These are phyloP conservation scores for Brenthis hecate DNA, from an alignment of 2,888 invertebrate species.

Conservation along the genomic window DNA sequence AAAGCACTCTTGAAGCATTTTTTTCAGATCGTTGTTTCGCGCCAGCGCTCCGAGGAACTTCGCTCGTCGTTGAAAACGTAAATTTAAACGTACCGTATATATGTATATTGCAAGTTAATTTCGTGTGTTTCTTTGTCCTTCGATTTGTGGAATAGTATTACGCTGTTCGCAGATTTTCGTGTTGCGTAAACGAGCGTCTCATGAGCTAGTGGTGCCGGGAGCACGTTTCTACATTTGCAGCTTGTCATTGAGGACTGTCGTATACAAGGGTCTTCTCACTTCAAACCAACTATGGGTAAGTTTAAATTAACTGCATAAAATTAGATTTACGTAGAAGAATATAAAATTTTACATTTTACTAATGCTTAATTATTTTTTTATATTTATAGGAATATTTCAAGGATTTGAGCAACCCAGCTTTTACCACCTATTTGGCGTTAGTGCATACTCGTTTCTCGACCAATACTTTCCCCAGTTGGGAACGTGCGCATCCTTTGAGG, in stretches of 20 bases:
- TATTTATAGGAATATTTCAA: constrained; percentile 87
- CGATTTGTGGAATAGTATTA: constrained; percentile 38
- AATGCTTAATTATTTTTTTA: constrained; percentile 5
- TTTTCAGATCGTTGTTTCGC: constrained; percentile 70
- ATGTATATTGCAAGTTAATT: constrained; percentile 44
- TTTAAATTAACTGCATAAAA: constrained; percentile 3
- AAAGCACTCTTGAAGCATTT: constrained; percentile 67
- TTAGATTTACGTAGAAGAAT: neutral
- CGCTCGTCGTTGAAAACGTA: constrained; percentile 68
- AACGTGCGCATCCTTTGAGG: constrained; percentile 98
- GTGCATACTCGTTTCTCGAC: constrained; percentile 99
- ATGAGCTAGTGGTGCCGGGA: constrained; percentile 91
- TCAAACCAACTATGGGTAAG: constrained; percentile 94
- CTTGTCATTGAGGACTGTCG: constrained; percentile 92
- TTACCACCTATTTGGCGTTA: constrained; percentile 96
- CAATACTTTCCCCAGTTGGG: constrained; percentile 99
- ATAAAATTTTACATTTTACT: neutral
- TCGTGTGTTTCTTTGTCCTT: constrained; percentile 24
- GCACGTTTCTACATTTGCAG: constrained; percentile 98
- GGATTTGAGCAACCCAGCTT: constrained; percentile 87
- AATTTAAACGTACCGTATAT: constrained; percentile 54
- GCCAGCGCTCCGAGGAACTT: constrained; percentile 55
- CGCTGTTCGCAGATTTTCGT: constrained; percentile 89
- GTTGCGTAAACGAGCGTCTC: constrained; percentile 95
- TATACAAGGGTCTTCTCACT: constrained; percentile 98